Evolutionary conservation across 2,888 invertebrate genomes (phyloP).

Genomic region (Pseudococcus longispinus): DNA sequence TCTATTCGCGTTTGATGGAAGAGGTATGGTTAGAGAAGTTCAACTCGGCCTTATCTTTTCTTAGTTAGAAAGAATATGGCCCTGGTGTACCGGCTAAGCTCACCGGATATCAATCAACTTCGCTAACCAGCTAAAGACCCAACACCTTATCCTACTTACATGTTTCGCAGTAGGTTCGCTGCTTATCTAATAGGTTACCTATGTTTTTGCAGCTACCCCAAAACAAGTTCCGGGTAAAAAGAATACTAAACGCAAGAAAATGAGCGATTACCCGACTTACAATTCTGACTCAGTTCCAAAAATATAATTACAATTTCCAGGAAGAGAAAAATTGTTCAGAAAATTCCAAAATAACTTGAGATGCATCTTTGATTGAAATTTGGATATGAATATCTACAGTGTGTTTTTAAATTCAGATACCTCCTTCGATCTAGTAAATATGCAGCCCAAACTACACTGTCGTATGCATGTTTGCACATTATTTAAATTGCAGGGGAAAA

Average conservation of each 20-base stretch:
- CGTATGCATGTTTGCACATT: too few species aligned
- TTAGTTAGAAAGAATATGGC: constrained; percentile 47
- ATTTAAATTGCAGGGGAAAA: too few species aligned
- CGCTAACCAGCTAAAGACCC: constrained; percentile 48
- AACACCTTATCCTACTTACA: constrained; percentile 42
- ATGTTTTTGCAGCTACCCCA: constrained; percentile 15
- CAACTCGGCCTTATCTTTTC: constrained; percentile 49
- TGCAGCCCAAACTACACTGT: too few species aligned
- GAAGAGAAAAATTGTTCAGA: too few species aligned
- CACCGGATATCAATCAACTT: constrained; percentile 53
- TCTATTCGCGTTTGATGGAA: constrained; percentile 54
- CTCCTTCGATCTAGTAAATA: too few species aligned
- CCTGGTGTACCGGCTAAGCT: background rate
- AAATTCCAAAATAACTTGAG: too few species aligned
- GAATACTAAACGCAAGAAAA: background rate
- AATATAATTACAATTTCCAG: too few species aligned
- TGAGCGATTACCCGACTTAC: too few species aligned
- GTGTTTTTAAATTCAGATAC: too few species aligned
- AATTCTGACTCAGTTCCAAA: too few species aligned
- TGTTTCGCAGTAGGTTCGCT: constrained; percentile 45
- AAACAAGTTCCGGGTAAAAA: background rate
- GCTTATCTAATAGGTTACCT: constrained; percentile 53
- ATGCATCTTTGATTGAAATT: too few species aligned
- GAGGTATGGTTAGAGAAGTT: constrained; percentile 54
- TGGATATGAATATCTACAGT: too few species aligned